Conservation (phyloP, 2,113 vertebrate genomes). For the Vidua chalybeata region DNA sequence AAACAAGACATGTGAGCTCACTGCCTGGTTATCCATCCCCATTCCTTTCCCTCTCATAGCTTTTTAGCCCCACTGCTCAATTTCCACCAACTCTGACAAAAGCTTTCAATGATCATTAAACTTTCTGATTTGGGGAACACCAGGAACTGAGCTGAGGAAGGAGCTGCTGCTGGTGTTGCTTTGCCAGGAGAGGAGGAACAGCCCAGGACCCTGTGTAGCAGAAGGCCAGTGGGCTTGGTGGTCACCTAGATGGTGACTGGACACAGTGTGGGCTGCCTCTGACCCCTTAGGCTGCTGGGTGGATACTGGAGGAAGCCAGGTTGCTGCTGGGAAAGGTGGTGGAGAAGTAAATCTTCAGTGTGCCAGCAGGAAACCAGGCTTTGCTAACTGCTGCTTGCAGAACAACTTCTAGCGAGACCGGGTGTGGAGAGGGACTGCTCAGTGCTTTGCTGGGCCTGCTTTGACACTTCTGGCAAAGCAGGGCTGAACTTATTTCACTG, state of each 20-base stretch:
- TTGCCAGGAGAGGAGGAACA: not conserved
- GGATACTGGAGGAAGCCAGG: not conserved
- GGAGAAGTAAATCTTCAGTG: not conserved
- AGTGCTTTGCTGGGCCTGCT: not conserved
- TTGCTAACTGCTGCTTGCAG: not conserved
- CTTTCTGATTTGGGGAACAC: not conserved
- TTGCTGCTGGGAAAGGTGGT: not conserved
- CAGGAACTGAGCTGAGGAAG: not conserved
- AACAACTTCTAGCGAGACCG: not conserved
- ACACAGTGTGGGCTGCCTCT: not conserved
- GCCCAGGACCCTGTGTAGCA: not conserved
- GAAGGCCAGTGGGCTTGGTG: not conserved
- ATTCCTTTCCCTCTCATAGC: not conserved
- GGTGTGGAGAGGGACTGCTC: not conserved
- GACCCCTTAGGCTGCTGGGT: rapidly evolving
- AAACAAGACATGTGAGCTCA: not conserved
- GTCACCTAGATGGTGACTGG: not conserved
- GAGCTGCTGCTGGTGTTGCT: not conserved
- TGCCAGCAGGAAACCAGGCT: not conserved
- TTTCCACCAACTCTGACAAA: not conserved
- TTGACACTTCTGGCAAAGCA: rapidly evolving
- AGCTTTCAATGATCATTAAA: not conserved
- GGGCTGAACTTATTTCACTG: not conserved
- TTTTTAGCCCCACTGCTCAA: not conserved
- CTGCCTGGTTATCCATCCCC: not conserved